Evolutionary conservation across 2,113 vertebrate species (phyloP).

Genomic region (Trogon melanurus): DNA sequence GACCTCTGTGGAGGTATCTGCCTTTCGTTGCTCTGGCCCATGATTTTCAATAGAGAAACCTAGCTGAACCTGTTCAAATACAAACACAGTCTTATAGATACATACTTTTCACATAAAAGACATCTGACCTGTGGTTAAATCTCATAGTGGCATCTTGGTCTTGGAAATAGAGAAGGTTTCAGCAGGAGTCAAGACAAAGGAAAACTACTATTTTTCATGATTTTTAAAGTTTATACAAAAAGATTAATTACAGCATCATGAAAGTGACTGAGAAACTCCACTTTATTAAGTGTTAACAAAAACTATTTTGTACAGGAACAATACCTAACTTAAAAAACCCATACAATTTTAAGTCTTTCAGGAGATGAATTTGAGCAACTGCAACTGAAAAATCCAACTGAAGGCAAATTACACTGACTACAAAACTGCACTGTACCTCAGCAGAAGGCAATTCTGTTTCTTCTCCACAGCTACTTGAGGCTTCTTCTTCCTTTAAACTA

Average conservation of each 20-base stretch:
- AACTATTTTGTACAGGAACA: neutral
- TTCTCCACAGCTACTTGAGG: neutral
- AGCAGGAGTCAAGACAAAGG: neutral
- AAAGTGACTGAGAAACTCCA: neutral
- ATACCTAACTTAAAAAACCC: neutral
- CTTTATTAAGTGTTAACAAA: neutral
- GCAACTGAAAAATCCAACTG: neutral
- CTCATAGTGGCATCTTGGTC: neutral
- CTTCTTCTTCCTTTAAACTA: neutral
- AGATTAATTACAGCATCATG: neutral
- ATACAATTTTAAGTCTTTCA: neutral
- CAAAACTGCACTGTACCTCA: constrained; percentile 23
- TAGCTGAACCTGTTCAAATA: constrained; percentile 28
- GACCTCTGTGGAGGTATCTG: constrained; percentile 30
- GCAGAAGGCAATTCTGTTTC: neutral
- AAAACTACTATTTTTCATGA: neutral
- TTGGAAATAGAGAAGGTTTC: neutral
- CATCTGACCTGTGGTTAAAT: neutral
- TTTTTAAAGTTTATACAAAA: neutral
- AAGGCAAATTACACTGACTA: neutral
- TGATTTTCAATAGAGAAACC: neutral
- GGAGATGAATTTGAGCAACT: neutral
- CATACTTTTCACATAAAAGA: neutral
- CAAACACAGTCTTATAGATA: neutral
- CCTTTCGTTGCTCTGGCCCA: constrained; percentile 32